phyloP scores from a whole-genome alignment of 1,140 invertebrate species.

The Drosophila asahinai region DNA sequence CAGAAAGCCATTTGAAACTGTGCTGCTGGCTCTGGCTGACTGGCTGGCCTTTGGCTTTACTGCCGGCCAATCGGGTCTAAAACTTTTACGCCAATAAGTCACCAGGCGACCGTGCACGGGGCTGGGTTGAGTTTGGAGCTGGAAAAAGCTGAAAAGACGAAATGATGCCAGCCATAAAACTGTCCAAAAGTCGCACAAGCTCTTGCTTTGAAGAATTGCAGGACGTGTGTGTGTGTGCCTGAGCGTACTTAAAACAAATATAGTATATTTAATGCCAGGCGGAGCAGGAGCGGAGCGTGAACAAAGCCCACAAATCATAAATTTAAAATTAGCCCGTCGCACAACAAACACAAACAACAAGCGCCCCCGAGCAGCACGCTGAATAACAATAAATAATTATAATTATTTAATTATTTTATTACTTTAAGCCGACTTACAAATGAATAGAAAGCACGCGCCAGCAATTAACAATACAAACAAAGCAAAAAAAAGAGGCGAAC shows the following conservation, averaged over 20 bases:
- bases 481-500: constrained; percentile 38
- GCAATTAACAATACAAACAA: constrained; percentile 66
- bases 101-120: constrained; percentile 25
- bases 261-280: constrained; percentile 3
- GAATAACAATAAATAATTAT: constrained; percentile 68
- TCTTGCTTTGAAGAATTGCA: constrained; percentile 23
- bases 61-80: constrained; percentile 18
- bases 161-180: constrained; percentile 66
- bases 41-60: constrained; percentile 28
- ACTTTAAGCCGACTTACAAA: constrained; percentile 73
- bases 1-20: constrained; percentile 26
- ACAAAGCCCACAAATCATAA: constrained; percentile 64
- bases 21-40: constrained; percentile 6
- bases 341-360: constrained; percentile 7
- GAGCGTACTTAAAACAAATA: constrained; percentile 36
- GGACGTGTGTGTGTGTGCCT: constrained; percentile 9
- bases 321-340: constrained; percentile 46
- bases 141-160: constrained; percentile 46
- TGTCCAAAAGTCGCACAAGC: constrained; percentile 25
- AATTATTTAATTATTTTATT: constrained; percentile 83
- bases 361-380: neutral
- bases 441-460: constrained; percentile 65
- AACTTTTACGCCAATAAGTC: constrained; percentile 67
- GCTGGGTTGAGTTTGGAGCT: constrained; percentile 14
- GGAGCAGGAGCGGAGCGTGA: constrained; percentile 17